Evolutionary conservation across 2,113 vertebrate genomes (phyloP).

Genomic region (Aspiorhynchus laticeps): DNA sequence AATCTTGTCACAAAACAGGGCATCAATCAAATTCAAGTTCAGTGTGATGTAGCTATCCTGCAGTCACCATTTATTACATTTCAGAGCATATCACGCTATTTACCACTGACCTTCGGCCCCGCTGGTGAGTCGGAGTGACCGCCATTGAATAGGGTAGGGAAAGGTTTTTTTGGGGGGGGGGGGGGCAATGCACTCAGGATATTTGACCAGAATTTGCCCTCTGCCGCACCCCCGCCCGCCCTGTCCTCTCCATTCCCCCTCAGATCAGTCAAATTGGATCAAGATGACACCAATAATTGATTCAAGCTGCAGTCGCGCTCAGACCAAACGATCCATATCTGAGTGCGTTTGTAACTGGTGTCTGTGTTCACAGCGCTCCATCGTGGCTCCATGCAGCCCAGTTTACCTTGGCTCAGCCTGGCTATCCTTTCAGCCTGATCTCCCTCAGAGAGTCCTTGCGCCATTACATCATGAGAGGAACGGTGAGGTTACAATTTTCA

Average conservation of each 20-base stretch:
- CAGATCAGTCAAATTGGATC: conserved; percentile 99
- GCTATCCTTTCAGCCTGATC: conserved; percentile 92
- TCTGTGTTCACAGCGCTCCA: conserved; percentile 90
- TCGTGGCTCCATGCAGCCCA: conserved; percentile 80
- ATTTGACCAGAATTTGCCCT: conserved; percentile 94
- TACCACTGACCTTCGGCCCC: conserved; percentile 33
- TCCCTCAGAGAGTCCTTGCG: conserved; percentile 87
- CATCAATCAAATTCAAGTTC: not conserved
- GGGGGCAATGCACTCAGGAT: conserved; percentile 78
- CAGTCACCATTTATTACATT: conserved; percentile 21
- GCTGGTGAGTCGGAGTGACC: conserved; percentile 44
- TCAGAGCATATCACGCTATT: conserved; percentile 36
- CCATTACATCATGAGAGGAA: conserved; percentile 93
- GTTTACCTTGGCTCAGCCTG: conserved; percentile 98
- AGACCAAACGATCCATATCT: conserved; percentile 98
- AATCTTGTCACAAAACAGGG: not conserved
- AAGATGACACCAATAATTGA: conserved; percentile 99
- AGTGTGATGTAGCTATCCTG: not conserved
- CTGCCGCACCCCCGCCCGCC: conserved; percentile 71
- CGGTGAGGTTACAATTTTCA: conserved; percentile 76
- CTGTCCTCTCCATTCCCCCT: conserved; percentile 81
- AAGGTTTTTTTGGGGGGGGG: conserved; percentile 40
- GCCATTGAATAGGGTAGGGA: conserved; percentile 15
- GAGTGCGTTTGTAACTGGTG: conserved; percentile 84
- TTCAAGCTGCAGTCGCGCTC: conserved; percentile 93